Base-by-base conservation (phyloP, 2,797 vertebrate species). In the Argya squamiceps region DNA sequence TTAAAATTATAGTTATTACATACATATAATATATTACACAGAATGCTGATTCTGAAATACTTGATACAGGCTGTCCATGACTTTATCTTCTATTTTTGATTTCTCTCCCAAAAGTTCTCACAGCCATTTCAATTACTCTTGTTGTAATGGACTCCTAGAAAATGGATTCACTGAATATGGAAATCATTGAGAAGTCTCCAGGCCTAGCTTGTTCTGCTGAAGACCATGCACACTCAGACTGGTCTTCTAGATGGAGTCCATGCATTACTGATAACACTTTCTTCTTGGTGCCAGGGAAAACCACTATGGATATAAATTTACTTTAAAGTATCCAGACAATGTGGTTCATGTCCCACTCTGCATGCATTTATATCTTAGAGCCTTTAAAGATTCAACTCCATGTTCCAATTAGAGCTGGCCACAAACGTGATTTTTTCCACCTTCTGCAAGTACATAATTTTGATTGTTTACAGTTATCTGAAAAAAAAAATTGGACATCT, bases 231-330 rank as follows among this genome's bases (percentile, higher is more conserved):
- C 13, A n/a, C 4, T 68, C 15, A 39, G 15, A 32, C 19, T 63
- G 29, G 4, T 34, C 39, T 93, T 55, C 30, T 26, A 56, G 37
- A 39, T 14, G 26, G 55, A 37, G 9, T 44, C 34, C 44, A 6
- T 60, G 36, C 6, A 6, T 50, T 85, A 26, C 15, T 74, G 19
- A 56, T 47, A 23, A 32, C 16, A 27, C 6, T 47, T 69, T 82
- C 37, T 67, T 14, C 44, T 52, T 80, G 12, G 26, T 70, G 26
- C 14, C 21, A 27, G 10, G 23, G 23, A 80, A 82, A 87, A 62
- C 7, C 5, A 20, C 22, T 30, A 10, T 0, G 0, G 9, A 20
- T 50, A 21, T 29, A 83, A 74, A 32, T 26, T 44, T 32, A 9
- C 3, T 39, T 50, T 3, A 83, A 83, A 77, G 6, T 7, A 49